phyloP scores from a whole-genome alignment of 2,113 vertebrate species.

The Oryzias melastigma region DNA sequence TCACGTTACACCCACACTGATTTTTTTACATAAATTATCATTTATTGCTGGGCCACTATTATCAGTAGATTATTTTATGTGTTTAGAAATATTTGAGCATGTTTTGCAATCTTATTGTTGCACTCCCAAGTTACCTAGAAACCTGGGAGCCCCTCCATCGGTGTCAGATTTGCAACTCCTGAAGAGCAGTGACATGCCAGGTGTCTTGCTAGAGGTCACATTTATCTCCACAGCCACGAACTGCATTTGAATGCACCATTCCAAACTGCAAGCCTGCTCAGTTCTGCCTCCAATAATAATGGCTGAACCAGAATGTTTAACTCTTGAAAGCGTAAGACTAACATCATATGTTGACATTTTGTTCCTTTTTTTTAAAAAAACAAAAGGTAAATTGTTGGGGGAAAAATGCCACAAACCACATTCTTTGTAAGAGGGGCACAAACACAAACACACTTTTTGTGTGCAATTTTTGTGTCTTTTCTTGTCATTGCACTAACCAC shows the following conservation, averaged over 20 bases:
- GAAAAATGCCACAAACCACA: slow-evolving; percentile 43
- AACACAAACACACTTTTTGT: slow-evolving; percentile 47
- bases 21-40: slow-evolving; percentile 21
- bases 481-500: slow-evolving; percentile 56
- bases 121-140: slow-evolving; percentile 11
- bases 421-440: slow-evolving; percentile 31
- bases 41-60: slow-evolving; percentile 2
- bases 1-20: background rate
- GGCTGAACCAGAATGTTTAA: slow-evolving; percentile 9
- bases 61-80: slow-evolving; percentile 6
- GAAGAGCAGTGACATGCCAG: slow-evolving; percentile 10
- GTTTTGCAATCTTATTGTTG: slow-evolving; percentile 34
- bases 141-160: slow-evolving; percentile 1
- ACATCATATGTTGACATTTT: slow-evolving; percentile 45
- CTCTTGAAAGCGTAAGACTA: slow-evolving; percentile 19
- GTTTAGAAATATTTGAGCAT: slow-evolving; percentile 49
- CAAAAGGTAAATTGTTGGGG: background rate
- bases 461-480: slow-evolving; percentile 38
- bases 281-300: slow-evolving; percentile 5
- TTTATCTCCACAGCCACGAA: slow-evolving; percentile 10
- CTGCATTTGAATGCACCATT: background rate
- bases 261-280: slow-evolving; percentile 19
- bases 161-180: slow-evolving; percentile 2
- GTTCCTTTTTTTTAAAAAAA: background rate
- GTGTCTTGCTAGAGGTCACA: slow-evolving; percentile 1